phyloP scores from a whole-genome alignment of 2,888 invertebrate genomes.

The Reticulitermes lucifugus region DNA sequence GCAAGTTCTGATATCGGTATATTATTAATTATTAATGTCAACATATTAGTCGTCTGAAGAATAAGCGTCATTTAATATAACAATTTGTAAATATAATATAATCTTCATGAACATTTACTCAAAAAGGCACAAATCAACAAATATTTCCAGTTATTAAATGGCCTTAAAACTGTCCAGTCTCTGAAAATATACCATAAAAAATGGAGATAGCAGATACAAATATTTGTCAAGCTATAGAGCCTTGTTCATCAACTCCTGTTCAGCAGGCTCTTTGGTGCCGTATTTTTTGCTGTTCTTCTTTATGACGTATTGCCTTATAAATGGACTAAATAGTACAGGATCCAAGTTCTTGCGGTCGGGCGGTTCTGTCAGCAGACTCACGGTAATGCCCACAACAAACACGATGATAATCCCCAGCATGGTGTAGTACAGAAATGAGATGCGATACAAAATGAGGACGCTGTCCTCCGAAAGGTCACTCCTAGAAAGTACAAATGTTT shows the following conservation, averaged over 20 bases:
- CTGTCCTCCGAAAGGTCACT: not conserved
- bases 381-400: not conserved
- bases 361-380: slow-evolving; percentile 26
- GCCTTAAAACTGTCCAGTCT: not conserved
- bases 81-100: too few species aligned
- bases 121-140: too few species aligned
- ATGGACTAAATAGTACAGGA: not conserved
- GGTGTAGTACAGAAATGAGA: slow-evolving; percentile 14
- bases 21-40: too few species aligned
- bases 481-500: not conserved
- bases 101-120: too few species aligned
- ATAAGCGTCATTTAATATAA: too few species aligned
- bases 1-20: too few species aligned
- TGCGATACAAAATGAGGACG: not conserved
- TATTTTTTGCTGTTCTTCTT: not conserved
- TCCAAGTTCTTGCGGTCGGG: not conserved
- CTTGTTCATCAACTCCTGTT: not conserved
- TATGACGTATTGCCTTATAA: slow-evolving; percentile 9
- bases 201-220: not conserved
- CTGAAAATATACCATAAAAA: not conserved
- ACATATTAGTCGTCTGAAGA: too few species aligned
- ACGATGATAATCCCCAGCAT: not conserved
- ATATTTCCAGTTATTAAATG: too few species aligned
- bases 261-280: not conserved
- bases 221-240: not conserved